Evolutionary conservation across 2,113 vertebrate species (phyloP).

Genomic region (Ophthalmolycus amberensis): DNA sequence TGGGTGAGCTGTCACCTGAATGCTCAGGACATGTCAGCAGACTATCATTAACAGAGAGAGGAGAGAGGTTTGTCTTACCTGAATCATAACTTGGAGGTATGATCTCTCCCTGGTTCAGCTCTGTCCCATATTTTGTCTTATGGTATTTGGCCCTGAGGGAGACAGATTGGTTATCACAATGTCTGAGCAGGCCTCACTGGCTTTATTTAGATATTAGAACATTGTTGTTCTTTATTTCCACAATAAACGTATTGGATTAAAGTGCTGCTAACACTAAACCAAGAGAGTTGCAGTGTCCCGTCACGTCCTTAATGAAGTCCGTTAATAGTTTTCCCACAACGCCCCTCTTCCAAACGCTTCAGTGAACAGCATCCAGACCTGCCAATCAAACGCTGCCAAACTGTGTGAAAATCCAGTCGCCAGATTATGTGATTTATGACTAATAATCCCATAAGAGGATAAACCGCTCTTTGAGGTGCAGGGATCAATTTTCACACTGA

Average conservation of each 20-base stretch:
- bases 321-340: not conserved
- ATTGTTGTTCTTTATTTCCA: not conserved
- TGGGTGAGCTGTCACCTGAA: too few species aligned
- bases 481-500: conserved; percentile 3
- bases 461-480: conserved; percentile 6
- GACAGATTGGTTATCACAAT: not conserved
- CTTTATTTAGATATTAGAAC: not conserved
- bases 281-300: not conserved
- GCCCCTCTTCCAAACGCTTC: not conserved
- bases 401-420: not conserved
- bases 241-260: not conserved
- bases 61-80: conserved; percentile 44
- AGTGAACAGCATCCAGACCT: not conserved
- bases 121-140: conserved; percentile 71
- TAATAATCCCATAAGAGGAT: conserved; percentile 27
- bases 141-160: conserved; percentile 69
- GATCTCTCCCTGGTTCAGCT: conserved; percentile 72
- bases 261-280: not conserved
- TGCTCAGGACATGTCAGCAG: not conserved
- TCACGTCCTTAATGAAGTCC: not conserved
- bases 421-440: conserved; percentile 25
- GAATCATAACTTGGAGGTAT: conserved; percentile 71
- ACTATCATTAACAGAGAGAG: not conserved
- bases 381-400: conserved; percentile 9
- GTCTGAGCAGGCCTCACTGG: not conserved